phyloP scores from a whole-genome alignment of 2,113 vertebrate genomes.

The Nycticryphes semicollaris region DNA sequence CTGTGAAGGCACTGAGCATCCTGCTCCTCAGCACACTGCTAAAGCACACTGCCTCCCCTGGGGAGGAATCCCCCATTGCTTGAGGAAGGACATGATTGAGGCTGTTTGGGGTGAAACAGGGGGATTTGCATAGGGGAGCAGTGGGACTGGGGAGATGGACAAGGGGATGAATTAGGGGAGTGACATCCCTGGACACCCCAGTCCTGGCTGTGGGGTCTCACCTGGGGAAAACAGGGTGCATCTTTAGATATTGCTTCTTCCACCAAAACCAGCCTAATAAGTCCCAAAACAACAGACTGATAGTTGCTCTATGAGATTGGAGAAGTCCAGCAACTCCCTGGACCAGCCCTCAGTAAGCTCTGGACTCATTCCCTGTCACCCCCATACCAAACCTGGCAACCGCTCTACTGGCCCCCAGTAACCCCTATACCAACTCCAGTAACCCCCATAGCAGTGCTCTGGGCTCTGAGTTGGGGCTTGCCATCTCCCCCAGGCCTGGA shows the following conservation, averaged over 20 bases:
- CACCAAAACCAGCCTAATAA: background rate
- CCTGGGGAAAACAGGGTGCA: background rate
- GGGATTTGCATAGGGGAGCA: background rate
- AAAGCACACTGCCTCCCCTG: background rate
- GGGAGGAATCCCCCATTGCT: background rate
- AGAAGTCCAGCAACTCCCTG: background rate
- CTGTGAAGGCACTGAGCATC: accelerated
- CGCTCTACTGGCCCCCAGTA: background rate
- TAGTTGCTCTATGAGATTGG: background rate
- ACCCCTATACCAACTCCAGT: background rate
- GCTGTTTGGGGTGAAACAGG: background rate
- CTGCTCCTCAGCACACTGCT: background rate
- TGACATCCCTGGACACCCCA: background rate
- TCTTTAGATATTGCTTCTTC: background rate
- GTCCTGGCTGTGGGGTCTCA: accelerated
- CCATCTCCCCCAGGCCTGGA: too few species aligned
- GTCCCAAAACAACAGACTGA: background rate
- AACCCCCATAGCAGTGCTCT: background rate
- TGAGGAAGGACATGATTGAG: background rate
- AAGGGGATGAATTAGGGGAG: background rate
- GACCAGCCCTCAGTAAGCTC: background rate
- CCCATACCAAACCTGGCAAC: background rate
- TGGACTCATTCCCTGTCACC: background rate
- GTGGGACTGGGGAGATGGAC: background rate
- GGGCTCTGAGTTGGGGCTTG: background rate